A percentile compares a stretch with the other conserved stretches of the same genome.
These are phyloP conservation scores for Patella caerulea DNA, from an alignment of 2,888 invertebrate species.

Conservation along the genomic window DNA sequence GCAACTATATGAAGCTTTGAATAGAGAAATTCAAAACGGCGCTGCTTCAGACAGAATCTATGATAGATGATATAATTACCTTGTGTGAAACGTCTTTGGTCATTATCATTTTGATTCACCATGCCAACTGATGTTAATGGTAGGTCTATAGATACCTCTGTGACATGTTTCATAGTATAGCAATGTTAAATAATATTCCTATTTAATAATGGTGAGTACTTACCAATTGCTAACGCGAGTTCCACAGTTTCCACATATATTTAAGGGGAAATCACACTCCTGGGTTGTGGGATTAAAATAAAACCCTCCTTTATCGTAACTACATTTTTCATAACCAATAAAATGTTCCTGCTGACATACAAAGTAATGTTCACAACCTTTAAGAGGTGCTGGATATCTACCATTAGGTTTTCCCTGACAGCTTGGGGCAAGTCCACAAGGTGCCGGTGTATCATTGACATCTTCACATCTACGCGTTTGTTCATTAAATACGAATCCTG, in stretches of 20 bases:
- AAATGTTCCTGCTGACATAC: slow-evolving; percentile 21
- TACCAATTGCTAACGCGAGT: slow-evolving; percentile 20
- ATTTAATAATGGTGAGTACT: not conserved
- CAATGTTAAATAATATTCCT: not conserved
- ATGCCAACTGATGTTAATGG: too few species aligned
- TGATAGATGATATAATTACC: too few species aligned
- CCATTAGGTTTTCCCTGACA: slow-evolving; percentile 25
- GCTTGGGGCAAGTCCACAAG: slow-evolving; percentile 28
- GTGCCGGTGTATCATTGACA: slow-evolving; percentile 19
- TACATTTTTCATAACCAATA: slow-evolving; percentile 25
- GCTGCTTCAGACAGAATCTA: too few species aligned
- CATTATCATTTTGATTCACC: too few species aligned
- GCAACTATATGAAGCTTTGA: too few species aligned
- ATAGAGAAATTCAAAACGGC: too few species aligned
- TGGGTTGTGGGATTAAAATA: slow-evolving; percentile 28
- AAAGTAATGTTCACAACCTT: slow-evolving; percentile 26
- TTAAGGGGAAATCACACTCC: slow-evolving; percentile 29
- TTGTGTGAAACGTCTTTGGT: too few species aligned
- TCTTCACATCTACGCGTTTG: slow-evolving; percentile 18
- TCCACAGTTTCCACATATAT: slow-evolving; percentile 31
- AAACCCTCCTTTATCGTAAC: slow-evolving; percentile 26
- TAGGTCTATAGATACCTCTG: too few species aligned
- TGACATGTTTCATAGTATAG: too few species aligned
- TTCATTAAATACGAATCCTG: slow-evolving; percentile 26
- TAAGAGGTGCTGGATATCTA: slow-evolving; percentile 24